Conservation (phyloP, 2,888 invertebrate genomes). For the Ellobium chinense region DNA sequence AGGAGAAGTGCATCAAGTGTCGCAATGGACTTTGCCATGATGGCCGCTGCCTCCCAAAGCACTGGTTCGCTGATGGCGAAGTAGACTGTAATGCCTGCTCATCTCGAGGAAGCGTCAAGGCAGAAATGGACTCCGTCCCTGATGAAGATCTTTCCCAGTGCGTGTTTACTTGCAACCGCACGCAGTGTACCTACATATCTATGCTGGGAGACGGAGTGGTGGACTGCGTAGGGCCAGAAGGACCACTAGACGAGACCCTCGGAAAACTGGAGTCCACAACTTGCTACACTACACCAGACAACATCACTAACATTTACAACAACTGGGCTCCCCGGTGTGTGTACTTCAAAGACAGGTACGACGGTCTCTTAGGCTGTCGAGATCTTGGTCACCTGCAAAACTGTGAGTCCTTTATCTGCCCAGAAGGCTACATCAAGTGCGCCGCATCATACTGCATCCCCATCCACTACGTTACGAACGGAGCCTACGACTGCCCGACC, state of each 20-base stretch:
- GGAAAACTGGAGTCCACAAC: background rate
- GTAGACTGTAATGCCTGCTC: constrained; percentile 39
- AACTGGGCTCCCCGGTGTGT: constrained; percentile 33
- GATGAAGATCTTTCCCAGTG: constrained; percentile 15
- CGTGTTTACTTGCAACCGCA: constrained; percentile 33
- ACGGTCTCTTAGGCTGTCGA: constrained; percentile 16
- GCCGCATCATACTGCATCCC: constrained; percentile 32
- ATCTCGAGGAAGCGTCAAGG: constrained; percentile 8
- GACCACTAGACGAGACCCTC: constrained; percentile 27
- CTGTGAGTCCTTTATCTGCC: constrained; percentile 18
- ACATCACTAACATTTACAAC: background rate
- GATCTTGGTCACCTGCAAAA: constrained; percentile 16
- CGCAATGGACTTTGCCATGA: constrained; percentile 38
- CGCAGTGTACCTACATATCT: constrained; percentile 8
- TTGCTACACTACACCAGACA: background rate
- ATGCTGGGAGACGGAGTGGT: constrained; percentile 27
- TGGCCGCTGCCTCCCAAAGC: constrained; percentile 31
- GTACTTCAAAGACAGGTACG: constrained; percentile 36
- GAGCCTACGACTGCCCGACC: constrained; percentile 18
- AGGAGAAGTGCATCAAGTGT: constrained; percentile 30
- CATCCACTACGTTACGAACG: constrained; percentile 13
- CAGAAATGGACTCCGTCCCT: constrained; percentile 15
- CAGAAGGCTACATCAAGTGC: constrained; percentile 37
- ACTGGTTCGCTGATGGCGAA: constrained; percentile 38
- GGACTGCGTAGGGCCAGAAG: constrained; percentile 37